phyloP scores from a whole-genome alignment of 2,888 invertebrate genomes.

The Biston stratarius region DNA sequence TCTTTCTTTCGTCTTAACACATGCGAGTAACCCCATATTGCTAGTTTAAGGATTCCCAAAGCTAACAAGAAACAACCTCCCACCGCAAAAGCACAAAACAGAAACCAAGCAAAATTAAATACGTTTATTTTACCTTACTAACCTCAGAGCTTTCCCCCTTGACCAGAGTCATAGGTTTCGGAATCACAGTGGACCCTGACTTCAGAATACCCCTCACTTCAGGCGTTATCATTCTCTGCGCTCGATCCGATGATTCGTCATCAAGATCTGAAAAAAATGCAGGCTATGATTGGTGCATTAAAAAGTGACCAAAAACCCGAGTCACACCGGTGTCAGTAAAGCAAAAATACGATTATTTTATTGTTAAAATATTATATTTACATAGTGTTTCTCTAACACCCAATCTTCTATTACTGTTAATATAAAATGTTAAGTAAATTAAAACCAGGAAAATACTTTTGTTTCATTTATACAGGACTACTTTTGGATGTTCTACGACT shows the following conservation, averaged over 20 bases:
- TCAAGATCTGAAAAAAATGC: conserved; percentile 69
- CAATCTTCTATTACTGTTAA: neutral
- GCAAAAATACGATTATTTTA: conserved; percentile 6
- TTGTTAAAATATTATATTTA: conserved; percentile 1
- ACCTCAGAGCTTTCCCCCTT: conserved; percentile 85
- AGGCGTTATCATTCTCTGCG: conserved; percentile 84
- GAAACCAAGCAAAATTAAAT: conserved; percentile 27
- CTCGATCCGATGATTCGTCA: conserved; percentile 81
- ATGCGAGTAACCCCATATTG: too few relatives aligned
- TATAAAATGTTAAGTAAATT: neutral
- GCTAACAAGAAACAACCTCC: too few relatives aligned
- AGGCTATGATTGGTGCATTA: neutral
- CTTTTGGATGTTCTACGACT: too few relatives aligned
- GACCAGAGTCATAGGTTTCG: conserved; percentile 72
- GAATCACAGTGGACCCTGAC: conserved; percentile 79
- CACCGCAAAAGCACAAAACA: conserved; percentile 11
- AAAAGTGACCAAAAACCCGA: neutral
- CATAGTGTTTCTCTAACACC: neutral
- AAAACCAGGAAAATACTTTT: neutral
- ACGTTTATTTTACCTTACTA: conserved; percentile 47
- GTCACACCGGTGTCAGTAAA: conserved; percentile 7
- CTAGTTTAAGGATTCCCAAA: too few relatives aligned
- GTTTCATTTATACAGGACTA: neutral
- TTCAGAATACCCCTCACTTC: conserved; percentile 86
- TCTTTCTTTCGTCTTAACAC: too few relatives aligned